These are phyloP conservation scores for Cataglyphis hispanica DNA, from an alignment of 1,140 invertebrate species.

Conservation along the genomic window DNA sequence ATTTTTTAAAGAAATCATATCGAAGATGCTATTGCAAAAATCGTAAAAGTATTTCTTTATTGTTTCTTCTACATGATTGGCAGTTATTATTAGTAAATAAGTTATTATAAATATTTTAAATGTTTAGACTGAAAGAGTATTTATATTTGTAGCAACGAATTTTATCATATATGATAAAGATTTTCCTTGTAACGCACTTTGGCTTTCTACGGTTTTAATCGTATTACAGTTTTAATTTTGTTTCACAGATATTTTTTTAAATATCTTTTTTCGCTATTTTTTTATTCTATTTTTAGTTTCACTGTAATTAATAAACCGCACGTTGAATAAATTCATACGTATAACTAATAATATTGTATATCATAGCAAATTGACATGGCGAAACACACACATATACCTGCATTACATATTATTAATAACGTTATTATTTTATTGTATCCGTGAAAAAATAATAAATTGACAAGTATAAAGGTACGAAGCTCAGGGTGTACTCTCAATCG, in stretches of 20 bases:
- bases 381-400: neutral
- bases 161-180: neutral
- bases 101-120: too few relatives aligned
- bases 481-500: slow-evolving; percentile 29
- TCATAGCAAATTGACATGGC: neutral
- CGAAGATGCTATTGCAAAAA: neutral
- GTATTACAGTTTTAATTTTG: slow-evolving; percentile 22
- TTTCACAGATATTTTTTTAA: neutral
- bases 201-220: neutral
- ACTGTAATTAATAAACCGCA: neutral
- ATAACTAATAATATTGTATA: neutral
- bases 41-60: neutral
- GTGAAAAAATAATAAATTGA: too few relatives aligned
- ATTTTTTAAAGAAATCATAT: neutral
- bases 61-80: neutral
- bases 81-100: too few relatives aligned
- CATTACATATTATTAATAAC: neutral
- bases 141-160: neutral
- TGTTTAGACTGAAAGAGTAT: neutral
- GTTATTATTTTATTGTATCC: neutral
- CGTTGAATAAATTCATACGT: neutral
- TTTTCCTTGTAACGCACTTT: neutral
- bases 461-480: neutral
- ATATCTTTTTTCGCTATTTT: neutral
- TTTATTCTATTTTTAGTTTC: neutral